These are phyloP conservation scores for Oscheius sp. DNA, from an alignment of 2,888 invertebrate genomes.

Conservation along the genomic window DNA sequence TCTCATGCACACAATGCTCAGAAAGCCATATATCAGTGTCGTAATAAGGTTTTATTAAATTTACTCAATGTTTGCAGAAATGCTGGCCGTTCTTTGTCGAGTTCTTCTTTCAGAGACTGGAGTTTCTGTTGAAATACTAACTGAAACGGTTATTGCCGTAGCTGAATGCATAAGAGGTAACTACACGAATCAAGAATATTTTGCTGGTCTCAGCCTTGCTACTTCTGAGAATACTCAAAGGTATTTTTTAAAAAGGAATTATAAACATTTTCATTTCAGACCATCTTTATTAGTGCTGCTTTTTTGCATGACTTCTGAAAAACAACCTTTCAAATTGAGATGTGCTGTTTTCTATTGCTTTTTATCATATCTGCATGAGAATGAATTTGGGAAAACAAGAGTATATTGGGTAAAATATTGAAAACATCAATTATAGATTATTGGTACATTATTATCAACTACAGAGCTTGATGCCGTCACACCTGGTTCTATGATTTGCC, in stretches of 20 bases:
- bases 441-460: conserved; percentile 91
- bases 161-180: conserved; percentile 93
- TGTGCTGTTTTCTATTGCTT: conserved; percentile 97
- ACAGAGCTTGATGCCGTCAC: conserved; percentile 76
- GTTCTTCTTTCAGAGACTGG: conserved; percentile 91
- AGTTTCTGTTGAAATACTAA: conserved; percentile 88
- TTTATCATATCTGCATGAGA: conserved; percentile 92
- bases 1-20: conserved; percentile 86
- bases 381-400: conserved; percentile 81
- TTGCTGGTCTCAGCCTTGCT: conserved; percentile 78
- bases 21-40: conserved; percentile 86
- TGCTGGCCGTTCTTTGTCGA: conserved; percentile 85
- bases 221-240: conserved; percentile 49
- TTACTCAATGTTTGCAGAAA: conserved; percentile 71
- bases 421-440: conserved; percentile 77
- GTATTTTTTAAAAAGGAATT: conserved; percentile 8
- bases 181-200: conserved; percentile 88
- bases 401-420: conserved; percentile 32
- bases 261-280: conserved; percentile 75
- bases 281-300: conserved; percentile 92
- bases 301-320: conserved; percentile 98
- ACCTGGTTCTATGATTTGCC: conserved; percentile 49
- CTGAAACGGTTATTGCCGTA: conserved; percentile 85
- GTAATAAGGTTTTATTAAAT: conserved; percentile 74
- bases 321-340: conserved; percentile 88